These are phyloP conservation scores for Brenthis daphne DNA, from an alignment of 2,888 invertebrate species.

Conservation along the genomic window DNA sequence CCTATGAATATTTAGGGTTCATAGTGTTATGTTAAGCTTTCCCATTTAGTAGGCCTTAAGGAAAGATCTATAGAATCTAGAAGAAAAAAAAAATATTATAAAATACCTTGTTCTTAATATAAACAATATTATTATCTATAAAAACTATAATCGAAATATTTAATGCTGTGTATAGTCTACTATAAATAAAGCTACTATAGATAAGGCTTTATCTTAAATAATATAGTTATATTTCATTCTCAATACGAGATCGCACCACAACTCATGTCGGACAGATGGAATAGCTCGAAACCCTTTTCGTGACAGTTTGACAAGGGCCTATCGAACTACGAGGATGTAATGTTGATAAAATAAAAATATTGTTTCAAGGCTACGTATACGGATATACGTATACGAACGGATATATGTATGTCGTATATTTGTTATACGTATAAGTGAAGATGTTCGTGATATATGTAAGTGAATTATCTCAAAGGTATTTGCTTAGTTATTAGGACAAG, in stretches of 20 bases:
- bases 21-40: too few species aligned
- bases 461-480: too few species aligned
- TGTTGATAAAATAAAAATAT: slow-evolving; percentile 16
- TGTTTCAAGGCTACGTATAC: background rate
- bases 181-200: background rate
- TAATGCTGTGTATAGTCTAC: background rate
- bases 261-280: slow-evolving; percentile 24
- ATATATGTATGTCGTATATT: background rate
- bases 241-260: slow-evolving; percentile 13
- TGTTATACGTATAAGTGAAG: too few species aligned
- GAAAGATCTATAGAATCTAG: too few species aligned
- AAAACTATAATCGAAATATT: background rate
- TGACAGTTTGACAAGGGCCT: slow-evolving; percentile 35
- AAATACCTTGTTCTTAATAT: too few species aligned
- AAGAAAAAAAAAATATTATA: too few species aligned
- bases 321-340: slow-evolving; percentile 11
- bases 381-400: too few species aligned
- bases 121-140: too few species aligned
- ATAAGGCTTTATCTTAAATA: background rate
- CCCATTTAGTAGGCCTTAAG: too few species aligned
- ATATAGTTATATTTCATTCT: background rate
- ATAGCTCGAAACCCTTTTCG: slow-evolving; percentile 36
- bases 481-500: too few species aligned
- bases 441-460: too few species aligned
- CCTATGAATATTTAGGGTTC: too few species aligned